Evolutionary conservation across 2,113 vertebrate species (phyloP).

Genomic region (Noctilio leporinus): DNA sequence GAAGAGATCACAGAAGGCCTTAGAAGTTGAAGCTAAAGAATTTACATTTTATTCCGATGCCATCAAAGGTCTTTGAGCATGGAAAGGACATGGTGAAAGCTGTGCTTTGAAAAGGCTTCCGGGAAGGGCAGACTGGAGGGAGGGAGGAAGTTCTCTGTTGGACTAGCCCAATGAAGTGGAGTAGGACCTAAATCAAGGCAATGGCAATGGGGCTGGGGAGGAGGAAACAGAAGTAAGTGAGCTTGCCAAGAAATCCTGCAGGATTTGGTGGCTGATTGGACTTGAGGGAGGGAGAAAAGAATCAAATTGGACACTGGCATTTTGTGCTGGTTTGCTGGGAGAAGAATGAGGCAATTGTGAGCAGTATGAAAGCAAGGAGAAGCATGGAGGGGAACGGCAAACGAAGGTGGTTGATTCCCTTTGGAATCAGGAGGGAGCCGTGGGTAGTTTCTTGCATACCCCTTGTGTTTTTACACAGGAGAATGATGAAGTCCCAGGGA

Average conservation of each 20-base stretch:
- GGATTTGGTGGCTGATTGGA: constrained; percentile 17
- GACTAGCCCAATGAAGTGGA: background rate
- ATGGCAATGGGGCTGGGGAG: background rate
- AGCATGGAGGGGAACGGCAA: background rate
- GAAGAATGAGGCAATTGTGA: constrained; percentile 49
- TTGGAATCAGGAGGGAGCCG: background rate
- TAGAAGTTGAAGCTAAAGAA: constrained; percentile 3
- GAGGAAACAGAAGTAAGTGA: background rate
- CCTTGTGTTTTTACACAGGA: background rate
- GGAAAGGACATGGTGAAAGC: background rate
- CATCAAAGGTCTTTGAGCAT: background rate
- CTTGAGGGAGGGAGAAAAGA: constrained; percentile 30
- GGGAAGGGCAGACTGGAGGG: background rate
- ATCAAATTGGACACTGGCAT: constrained; percentile 30
- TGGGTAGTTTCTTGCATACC: background rate
- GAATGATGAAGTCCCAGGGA: background rate
- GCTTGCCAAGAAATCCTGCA: constrained; percentile 26
- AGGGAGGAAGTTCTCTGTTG: background rate
- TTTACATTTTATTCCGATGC: background rate
- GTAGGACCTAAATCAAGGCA: background rate
- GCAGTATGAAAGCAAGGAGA: background rate
- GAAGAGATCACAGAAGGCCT: background rate
- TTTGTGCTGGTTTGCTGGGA: constrained; percentile 24
- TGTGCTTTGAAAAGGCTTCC: background rate
- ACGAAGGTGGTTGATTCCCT: background rate